phyloP scores from a whole-genome alignment of 2,113 vertebrate species.

The Prinia subflava region DNA sequence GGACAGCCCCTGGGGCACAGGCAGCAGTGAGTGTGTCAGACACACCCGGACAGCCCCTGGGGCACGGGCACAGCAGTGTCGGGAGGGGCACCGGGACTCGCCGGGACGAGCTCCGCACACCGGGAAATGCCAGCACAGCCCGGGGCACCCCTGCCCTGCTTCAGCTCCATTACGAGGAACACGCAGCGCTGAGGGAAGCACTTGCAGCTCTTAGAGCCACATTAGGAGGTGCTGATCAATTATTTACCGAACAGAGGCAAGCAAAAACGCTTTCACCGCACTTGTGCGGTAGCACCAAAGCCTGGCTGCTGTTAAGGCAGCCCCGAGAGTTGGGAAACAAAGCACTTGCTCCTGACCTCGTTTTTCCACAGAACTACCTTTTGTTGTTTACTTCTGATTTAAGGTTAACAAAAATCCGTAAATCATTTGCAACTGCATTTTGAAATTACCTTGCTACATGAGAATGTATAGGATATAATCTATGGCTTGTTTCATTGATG shows the following conservation, averaged over 20 bases:
- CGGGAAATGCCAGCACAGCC: neutral
- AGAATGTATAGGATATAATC: neutral
- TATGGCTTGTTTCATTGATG: neutral
- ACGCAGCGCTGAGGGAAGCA: neutral
- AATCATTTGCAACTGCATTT: neutral
- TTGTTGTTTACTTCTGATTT: neutral
- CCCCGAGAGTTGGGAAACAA: neutral
- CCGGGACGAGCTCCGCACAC: neutral
- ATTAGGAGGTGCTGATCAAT: slow-evolving; percentile 12
- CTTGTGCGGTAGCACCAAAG: neutral
- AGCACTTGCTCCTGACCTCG: neutral
- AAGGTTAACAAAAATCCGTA: neutral
- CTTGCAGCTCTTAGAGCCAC: neutral
- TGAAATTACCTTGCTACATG: neutral
- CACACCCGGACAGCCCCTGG: too few relatives aligned
- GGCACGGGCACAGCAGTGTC: too few relatives aligned
- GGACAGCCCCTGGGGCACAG: too few relatives aligned
- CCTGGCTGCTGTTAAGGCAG: neutral
- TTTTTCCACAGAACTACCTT: neutral
- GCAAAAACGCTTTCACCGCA: neutral
- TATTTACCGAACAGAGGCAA: neutral
- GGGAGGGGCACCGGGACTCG: neutral
- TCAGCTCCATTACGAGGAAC: neutral
- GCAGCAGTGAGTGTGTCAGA: too few relatives aligned
- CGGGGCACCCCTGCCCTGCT: neutral